phyloP scores from a whole-genome alignment of 1,140 invertebrate species.

The Drosophila murphyi region DNA sequence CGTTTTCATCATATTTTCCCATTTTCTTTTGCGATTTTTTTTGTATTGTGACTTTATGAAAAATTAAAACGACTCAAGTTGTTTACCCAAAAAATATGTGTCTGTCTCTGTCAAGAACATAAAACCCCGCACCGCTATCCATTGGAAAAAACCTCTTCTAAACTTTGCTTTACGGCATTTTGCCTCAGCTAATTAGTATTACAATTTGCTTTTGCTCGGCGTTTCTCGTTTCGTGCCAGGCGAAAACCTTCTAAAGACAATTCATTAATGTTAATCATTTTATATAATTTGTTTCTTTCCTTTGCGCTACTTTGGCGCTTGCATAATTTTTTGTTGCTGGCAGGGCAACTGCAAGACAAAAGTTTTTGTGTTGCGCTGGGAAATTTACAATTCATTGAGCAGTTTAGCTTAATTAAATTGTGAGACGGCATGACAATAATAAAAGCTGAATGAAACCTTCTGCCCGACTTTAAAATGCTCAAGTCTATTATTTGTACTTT shows the following conservation, averaged over 20 bases:
- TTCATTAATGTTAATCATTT: constrained; percentile 84
- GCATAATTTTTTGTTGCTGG: constrained; percentile 60
- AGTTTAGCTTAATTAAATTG: constrained; percentile 81
- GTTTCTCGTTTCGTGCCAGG: constrained; percentile 50
- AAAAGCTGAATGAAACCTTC: constrained; percentile 31
- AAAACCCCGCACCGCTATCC: neutral
- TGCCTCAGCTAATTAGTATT: constrained; percentile 80
- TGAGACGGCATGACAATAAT: constrained; percentile 65
- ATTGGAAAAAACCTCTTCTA: constrained; percentile 59
- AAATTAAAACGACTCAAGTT: constrained; percentile 80
- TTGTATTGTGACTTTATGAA: constrained; percentile 66
- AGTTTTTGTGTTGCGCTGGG: constrained; percentile 42
- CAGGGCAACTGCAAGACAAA: constrained; percentile 36
- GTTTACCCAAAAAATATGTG: constrained; percentile 71
- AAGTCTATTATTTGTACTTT: neutral
- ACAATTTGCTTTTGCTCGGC: constrained; percentile 70
- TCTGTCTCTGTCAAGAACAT: constrained; percentile 17
- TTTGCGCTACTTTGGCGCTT: constrained; percentile 40
- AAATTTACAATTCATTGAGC: constrained; percentile 81
- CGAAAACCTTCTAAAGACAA: constrained; percentile 48
- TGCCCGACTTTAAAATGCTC: neutral
- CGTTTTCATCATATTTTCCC: constrained; percentile 12
- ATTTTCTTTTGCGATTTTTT: constrained; percentile 71
- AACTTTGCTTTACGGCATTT: constrained; percentile 59
- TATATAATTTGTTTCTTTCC: constrained; percentile 58